Conservation (phyloP, 2,888 invertebrate species). For the Bellardia pandia region DNA sequence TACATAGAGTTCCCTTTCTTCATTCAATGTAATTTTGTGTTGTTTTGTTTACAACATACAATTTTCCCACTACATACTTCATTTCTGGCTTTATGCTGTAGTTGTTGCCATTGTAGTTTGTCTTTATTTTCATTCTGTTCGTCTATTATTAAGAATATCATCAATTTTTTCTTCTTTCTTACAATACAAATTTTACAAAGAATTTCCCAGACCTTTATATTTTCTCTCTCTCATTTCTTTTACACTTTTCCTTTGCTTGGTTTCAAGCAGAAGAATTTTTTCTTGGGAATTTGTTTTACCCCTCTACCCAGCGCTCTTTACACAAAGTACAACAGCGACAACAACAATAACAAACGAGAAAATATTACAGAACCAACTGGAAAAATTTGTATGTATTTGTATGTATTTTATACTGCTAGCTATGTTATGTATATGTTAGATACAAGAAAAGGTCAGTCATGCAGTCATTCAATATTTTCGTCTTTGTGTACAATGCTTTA, state of each 20-base stretch:
- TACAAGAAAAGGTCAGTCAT: conserved; percentile 57
- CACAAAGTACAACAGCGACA: background rate
- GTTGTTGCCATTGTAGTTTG: conserved; percentile 5
- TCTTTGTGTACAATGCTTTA: background rate
- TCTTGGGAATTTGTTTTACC: conserved; percentile 32
- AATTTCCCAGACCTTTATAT: conserved; percentile 57
- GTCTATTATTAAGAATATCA: conserved; percentile 60
- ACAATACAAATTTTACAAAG: conserved; percentile 45
- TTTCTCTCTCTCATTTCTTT: conserved; percentile 18
- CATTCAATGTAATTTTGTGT: conserved; percentile 27
- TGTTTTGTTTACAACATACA: conserved; percentile 37
- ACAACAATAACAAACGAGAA: background rate
- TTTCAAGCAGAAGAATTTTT: conserved; percentile 40
- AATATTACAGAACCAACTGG: conserved; percentile 26
- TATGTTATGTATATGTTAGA: conserved; percentile 24
- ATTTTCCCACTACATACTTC: conserved; percentile 69
- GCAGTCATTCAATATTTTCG: conserved; percentile 1
- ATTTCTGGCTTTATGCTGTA: background rate
- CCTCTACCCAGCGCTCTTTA: background rate
- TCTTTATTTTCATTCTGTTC: conserved; percentile 27
- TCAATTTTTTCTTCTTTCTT: conserved; percentile 6
- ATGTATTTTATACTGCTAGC: background rate
- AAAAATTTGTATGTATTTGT: conserved; percentile 35
- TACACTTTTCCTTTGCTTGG: conserved; percentile 7
- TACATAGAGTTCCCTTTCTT: conserved; percentile 37